Evolutionary conservation across 2,113 vertebrate species (phyloP).

Genomic region (Chroicocephalus ridibundus): DNA sequence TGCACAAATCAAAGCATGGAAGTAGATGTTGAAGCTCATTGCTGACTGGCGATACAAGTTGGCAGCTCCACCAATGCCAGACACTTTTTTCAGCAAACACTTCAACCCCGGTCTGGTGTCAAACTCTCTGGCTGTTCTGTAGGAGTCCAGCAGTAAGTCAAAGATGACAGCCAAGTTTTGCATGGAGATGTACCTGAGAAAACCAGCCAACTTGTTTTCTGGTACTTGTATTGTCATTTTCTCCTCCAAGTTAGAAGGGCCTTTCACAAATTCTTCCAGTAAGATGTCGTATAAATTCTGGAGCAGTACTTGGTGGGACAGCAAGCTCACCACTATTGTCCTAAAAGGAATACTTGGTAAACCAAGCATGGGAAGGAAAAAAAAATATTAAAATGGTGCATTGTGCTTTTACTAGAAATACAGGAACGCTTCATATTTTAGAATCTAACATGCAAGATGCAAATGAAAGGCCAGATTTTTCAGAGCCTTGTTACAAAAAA

Average conservation of each 20-base stretch:
- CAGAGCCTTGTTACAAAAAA: background rate
- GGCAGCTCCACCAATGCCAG: constrained; percentile 90
- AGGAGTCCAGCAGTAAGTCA: constrained; percentile 95
- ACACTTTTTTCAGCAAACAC: constrained; percentile 97
- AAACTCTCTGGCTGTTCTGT: constrained; percentile 92
- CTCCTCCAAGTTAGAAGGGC: constrained; percentile 82
- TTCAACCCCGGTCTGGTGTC: constrained; percentile 94
- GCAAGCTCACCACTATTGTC: constrained; percentile 93
- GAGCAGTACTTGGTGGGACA: constrained; percentile 96
- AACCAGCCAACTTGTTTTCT: constrained; percentile 84
- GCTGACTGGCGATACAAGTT: constrained; percentile 96
- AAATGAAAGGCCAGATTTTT: background rate
- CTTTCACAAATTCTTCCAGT: constrained; percentile 92
- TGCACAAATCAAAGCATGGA: constrained; percentile 89
- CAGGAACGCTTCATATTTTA: background rate
- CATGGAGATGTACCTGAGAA: constrained; percentile 97
- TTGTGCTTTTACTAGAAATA: background rate
- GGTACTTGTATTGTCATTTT: constrained; percentile 73
- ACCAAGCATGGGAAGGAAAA: constrained; percentile 5
- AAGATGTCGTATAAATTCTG: constrained; percentile 96
- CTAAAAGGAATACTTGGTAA: constrained; percentile 90
- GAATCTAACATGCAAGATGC: background rate
- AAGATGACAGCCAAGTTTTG: constrained; percentile 94
- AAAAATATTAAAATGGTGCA: background rate
- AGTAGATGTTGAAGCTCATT: constrained; percentile 97